Evolutionary conservation across 2,888 invertebrate genomes (phyloP).

Genomic region (Ophion ellenae): DNA sequence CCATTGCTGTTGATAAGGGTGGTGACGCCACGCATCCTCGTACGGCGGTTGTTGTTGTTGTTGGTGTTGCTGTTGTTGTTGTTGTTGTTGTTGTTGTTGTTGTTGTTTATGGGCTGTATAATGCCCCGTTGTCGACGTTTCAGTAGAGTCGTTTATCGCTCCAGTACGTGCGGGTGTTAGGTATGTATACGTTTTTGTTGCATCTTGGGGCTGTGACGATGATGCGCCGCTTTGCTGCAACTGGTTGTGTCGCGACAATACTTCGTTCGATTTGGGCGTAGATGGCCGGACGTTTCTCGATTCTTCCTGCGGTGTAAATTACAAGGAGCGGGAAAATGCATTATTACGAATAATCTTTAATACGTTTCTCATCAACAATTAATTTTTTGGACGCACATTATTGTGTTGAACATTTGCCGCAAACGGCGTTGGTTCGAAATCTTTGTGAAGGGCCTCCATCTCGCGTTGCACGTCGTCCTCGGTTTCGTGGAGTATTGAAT

Average conservation of each 20-base stretch:
- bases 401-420: background rate
- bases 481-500: conserved; percentile 6
- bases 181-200: background rate
- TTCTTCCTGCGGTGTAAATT: background rate
- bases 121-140: conserved; percentile 1
- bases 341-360: background rate
- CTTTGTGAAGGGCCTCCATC: conserved; percentile 3
- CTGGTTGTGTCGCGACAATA: background rate
- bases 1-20: conserved; percentile 71
- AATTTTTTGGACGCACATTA: background rate
- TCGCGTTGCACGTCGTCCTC: conserved; percentile 4
- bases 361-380: background rate
- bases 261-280: background rate
- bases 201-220: background rate
- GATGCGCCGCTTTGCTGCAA: background rate
- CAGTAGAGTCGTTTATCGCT: background rate
- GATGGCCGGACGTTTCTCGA: background rate
- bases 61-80: conserved; percentile 36
- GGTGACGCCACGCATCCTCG: background rate
- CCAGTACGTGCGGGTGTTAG: background rate
- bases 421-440: background rate
- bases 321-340: background rate
- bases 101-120: conserved; percentile 42
- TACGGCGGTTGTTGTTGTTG: conserved; percentile 61
- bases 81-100: too few species aligned